These are phyloP conservation scores for Nyctibius bracteatus DNA, from an alignment of 2,113 vertebrate species.

Conservation along the genomic window DNA sequence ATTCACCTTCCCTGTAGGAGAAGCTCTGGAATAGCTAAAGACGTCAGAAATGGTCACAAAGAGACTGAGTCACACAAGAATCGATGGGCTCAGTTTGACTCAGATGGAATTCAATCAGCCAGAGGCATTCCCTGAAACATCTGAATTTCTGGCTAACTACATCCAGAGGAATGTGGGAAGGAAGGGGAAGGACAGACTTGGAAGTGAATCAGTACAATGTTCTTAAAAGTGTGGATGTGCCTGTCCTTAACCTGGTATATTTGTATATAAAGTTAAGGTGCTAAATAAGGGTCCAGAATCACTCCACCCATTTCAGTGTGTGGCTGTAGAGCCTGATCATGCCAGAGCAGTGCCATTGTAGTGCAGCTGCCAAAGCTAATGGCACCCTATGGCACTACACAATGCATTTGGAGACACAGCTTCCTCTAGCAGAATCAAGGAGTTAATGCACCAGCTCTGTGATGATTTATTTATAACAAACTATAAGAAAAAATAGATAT, in stretches of 20 bases:
- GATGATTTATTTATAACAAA: not conserved
- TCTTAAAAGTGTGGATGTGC: not conserved
- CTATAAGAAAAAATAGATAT: not conserved
- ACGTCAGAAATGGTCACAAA: not conserved
- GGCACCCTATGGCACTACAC: not conserved
- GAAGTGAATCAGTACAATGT: not conserved
- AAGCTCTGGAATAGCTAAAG: not conserved
- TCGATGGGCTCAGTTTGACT: not conserved
- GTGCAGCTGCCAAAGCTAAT: not conserved
- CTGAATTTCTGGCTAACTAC: not conserved
- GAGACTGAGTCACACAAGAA: not conserved
- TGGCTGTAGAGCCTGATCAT: not conserved
- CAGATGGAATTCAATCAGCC: not conserved
- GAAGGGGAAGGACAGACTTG: not conserved
- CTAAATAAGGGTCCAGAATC: not conserved
- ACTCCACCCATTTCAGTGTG: not conserved
- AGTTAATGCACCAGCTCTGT: not conserved
- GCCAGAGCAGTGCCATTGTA: not conserved
- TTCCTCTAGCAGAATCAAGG: not conserved
- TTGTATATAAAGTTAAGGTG: not conserved
- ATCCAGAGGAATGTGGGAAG: not conserved
- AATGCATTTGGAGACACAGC: not conserved
- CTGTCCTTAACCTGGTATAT: not conserved
- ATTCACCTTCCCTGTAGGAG: not conserved
- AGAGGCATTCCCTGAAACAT: not conserved